Base-by-base conservation (phyloP, 2,888 invertebrate genomes). In the Oxytorus armatus region DNA sequence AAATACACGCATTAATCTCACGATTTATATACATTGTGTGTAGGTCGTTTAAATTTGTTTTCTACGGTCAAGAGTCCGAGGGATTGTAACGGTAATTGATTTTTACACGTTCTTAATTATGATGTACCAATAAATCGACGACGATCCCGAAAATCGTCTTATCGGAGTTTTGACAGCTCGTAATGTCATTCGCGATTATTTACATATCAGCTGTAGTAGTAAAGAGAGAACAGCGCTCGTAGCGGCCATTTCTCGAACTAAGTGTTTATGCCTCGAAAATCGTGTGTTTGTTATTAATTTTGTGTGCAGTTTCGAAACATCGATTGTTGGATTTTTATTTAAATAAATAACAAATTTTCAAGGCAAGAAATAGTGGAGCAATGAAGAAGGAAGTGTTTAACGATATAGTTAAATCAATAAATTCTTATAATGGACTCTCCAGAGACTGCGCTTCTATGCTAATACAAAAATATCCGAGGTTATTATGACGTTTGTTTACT, bases 391-490 rank as follows among this genome's bases (percentile, higher is more conserved):
- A 89, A 68, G 87, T 92, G 44, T 95, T 94, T 81, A 92, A 93
- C 80, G 90, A 93, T 47, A 94, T 95, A 78, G 89, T 94, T 11
- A 90, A 92, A 73, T 94, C 94, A 83, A 95, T 96, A 80, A 92
- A 92, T 77, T 93, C 92, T 66, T 93, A 93, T 83, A 89, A 91
- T 74, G 94, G 94, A 0, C 93, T 94, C 69, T 92, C 94, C 42
- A 93, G 94, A 63, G 94, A 94, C 88, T 94, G 95, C 84, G 94
- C 95, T 89, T 92, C 93, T 86, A 93, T 94, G 85, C 87, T 96
- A 47, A 92, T 93, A 80, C 91, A 93, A 78, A 93, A 93, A 81
- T 96, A 94, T 88, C 92, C 93, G 74, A 91, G 93, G 95, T 95
- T 90, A 90, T 92, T 21, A 3, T 59, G 29, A 65, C 23, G 23